Percentiles rank a stretch among this genome's conserved stretches.
Conservation (phyloP, 2,797 vertebrate species). For the Sciaenops ocellatus region DNA sequence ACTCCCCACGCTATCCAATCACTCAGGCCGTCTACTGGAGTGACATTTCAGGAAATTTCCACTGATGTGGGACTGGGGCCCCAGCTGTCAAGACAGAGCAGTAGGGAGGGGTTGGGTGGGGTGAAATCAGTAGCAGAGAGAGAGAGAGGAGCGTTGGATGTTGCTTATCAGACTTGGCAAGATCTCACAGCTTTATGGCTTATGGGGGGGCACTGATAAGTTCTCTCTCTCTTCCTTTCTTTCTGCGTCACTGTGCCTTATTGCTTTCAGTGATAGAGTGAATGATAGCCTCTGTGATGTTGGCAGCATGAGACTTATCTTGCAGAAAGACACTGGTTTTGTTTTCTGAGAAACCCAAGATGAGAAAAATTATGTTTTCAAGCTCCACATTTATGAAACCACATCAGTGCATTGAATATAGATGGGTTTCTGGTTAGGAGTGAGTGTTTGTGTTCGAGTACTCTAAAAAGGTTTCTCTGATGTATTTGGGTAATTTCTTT, state of each 20-base stretch:
- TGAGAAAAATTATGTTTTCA: slow-evolving; percentile 54
- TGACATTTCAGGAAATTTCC: slow-evolving; percentile 80
- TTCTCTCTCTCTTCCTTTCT: slow-evolving; percentile 56
- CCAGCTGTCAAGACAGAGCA: slow-evolving; percentile 69
- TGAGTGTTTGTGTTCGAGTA: neutral
- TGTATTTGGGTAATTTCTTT: neutral
- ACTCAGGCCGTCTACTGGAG: slow-evolving; percentile 63
- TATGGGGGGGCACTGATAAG: slow-evolving; percentile 64
- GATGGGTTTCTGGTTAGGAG: slow-evolving; percentile 29
- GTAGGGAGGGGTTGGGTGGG: slow-evolving; percentile 43
- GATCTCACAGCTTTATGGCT: slow-evolving; percentile 67
- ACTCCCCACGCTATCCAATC: slow-evolving; percentile 56
- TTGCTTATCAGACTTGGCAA: slow-evolving; percentile 74
- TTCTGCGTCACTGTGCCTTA: slow-evolving; percentile 43
- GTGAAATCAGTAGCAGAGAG: slow-evolving; percentile 47
- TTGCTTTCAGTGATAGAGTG: slow-evolving; percentile 64
- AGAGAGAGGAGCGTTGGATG: slow-evolving; percentile 47
- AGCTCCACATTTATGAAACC: slow-evolving; percentile 52
- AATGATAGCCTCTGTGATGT: slow-evolving; percentile 60
- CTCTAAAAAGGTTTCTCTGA: slow-evolving; percentile 3
- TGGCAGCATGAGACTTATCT: slow-evolving; percentile 54
- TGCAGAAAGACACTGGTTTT: slow-evolving; percentile 50
- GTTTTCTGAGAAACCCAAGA: slow-evolving; percentile 52
- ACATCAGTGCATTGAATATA: slow-evolving; percentile 29
- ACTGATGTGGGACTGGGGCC: slow-evolving; percentile 72